These are phyloP conservation scores for Mirounga angustirostris DNA, from an alignment of 2,113 vertebrate genomes.

Conservation along the genomic window DNA sequence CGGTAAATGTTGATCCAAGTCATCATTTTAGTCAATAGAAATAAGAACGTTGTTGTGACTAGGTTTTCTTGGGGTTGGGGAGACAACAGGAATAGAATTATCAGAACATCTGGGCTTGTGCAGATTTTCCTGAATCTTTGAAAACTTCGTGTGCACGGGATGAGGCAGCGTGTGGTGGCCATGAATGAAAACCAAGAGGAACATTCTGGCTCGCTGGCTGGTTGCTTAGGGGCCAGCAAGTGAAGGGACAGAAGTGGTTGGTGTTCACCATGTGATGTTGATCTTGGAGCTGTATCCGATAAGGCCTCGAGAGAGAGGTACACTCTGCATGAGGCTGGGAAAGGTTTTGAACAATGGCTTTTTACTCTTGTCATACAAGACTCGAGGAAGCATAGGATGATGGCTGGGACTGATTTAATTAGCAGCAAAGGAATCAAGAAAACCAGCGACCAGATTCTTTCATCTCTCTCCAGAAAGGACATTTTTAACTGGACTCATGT, in stretches of 20 bases:
- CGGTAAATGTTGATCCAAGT: neutral
- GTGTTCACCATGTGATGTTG: neutral
- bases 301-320: neutral
- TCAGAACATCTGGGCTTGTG: neutral
- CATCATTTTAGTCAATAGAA: neutral
- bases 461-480: neutral
- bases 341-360: neutral
- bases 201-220: accelerated
- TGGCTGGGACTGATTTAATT: neutral
- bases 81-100: neutral
- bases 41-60: neutral
- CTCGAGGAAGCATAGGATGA: neutral
- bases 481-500: neutral
- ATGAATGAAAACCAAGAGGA: neutral
- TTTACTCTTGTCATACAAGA: neutral
- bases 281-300: neutral
- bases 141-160: accelerated
- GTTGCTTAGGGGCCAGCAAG: neutral
- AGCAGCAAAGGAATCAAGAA: neutral
- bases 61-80: neutral
- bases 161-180: accelerated
- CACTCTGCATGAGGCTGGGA: neutral
- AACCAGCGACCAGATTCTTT: neutral
- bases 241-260: neutral
- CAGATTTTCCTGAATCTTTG: neutral